Evolutionary conservation across 2,797 vertebrate genomes (phyloP), one percentile per base, ranked within the genome.

Genomic region (Brachyalestes nurse): DNA sequence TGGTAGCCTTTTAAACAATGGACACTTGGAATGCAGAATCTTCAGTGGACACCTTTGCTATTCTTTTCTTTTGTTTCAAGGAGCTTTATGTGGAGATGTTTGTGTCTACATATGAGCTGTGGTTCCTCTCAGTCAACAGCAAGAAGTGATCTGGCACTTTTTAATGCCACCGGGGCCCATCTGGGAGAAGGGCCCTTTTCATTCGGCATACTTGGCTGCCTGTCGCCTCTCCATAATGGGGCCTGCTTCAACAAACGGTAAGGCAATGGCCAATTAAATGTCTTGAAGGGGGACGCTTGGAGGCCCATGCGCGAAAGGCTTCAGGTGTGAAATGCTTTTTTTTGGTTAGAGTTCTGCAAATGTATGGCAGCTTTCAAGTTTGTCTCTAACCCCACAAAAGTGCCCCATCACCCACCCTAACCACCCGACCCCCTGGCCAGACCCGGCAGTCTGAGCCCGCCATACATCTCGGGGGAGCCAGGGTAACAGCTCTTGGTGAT

Each of bases 281-380:
- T 95, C 97, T 96, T 97, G 96, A 97, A 98, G 97, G 96, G 83
- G 96, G 96, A 93, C 96, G 94, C 96, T 97, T 96, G 95, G 95
- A 94, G 96, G 95, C 94, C 94, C 90, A 94, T 84, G 93, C 95
- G 89, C 97, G 96, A 95, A 98, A 97, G 96, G 96, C 96, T 99
- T 99, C 98, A 99, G 98, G 97, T 99, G 97, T 97, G 97, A 98
- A 99, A 97, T 95, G 95, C 96, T 99, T 97, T 97, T 94, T 60
- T 60, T 81, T 69, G 9, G 42, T 69, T 23, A 99, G 97, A 97
- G 98, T 96, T 94, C 96, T 96, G 96, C 95, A 97, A 97, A 96
- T 97, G 95, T 96, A 93, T 96, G 95, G 96, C 94, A 95, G 96
- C 96, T 99, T 99, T 98, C 96, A 98, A 96, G 93, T 95, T 95